Evolutionary conservation across 2,113 vertebrate genomes (phyloP), one percentile per base, ranked within the genome.

Genomic region (Anhinga rufa): DNA sequence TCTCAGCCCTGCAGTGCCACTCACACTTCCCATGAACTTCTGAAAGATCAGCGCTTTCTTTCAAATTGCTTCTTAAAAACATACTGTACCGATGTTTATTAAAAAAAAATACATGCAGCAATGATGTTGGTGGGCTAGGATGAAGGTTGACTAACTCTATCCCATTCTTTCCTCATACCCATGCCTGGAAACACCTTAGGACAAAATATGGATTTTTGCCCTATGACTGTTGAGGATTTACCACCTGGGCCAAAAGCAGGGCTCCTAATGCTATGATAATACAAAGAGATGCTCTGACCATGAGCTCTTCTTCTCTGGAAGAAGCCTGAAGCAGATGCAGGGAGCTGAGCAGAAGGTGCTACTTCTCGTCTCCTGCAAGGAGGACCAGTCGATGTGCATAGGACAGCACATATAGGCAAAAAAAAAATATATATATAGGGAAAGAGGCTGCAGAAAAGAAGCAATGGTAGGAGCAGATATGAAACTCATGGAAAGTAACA

Each of bases 311-410:
- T 54, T 13, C 75, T 78, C 49, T 54, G 44, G 40, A 72, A 88
- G 29, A 88, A 75, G 25, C 49, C 70, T 9, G 7, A 69, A 54
- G 42, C 7, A 15, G 51, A 44, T 29, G 42, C 51, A 58, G 38
- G 28, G 9, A 58, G 31, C 52, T 31, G 26, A 71, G 82, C 57
- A 92, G 29, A 81, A 81, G 66, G 40, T 66, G 68, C 36, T 48
- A 29, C 69, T 82, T 38, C 15, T 8, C 4, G 1, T 48, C 26
- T 62, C 52, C 64, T n/a, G 52, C 29, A 42, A 72, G 60, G 18
- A 62, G 26, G 9, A 48, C 3, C 9, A 22, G 18, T 24, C 1
- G 0, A 7, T 48, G 21, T 49, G 46, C 19, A 29, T 1, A 15
- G 31, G 48, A 17, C 21, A 31, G 34, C 34, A 66, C 6, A 4